These are phyloP conservation scores for Morinoia aosen DNA, from an alignment of 2,888 invertebrate genomes.

Conservation along the genomic window DNA sequence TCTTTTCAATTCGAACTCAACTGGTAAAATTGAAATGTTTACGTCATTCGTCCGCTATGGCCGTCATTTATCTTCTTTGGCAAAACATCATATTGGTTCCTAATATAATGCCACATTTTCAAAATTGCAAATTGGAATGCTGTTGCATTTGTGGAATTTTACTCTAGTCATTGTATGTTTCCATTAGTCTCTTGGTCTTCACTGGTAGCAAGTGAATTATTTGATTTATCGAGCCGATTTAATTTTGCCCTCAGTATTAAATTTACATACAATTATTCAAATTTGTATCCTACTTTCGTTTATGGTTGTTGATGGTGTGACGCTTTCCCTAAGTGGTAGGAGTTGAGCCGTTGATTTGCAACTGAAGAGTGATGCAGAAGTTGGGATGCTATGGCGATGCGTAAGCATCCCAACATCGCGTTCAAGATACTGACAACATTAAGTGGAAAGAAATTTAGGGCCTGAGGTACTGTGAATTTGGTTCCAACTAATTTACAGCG, in stretches of 20 bases:
- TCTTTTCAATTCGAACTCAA: background rate
- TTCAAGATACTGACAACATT: too few relatives aligned
- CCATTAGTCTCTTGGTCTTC: background rate
- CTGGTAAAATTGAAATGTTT: background rate
- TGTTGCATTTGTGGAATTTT: background rate
- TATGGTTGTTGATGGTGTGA: background rate
- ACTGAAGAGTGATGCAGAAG: too few relatives aligned
- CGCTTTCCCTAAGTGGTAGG: background rate
- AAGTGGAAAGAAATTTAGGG: too few relatives aligned
- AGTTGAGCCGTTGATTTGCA: too few relatives aligned
- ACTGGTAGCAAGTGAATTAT: background rate
- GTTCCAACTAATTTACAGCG: too few relatives aligned
- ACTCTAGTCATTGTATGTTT: background rate
- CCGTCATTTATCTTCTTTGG: background rate
- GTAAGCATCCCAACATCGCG: too few relatives aligned
- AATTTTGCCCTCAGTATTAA: background rate
- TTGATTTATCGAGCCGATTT: background rate
- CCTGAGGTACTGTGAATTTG: too few relatives aligned
- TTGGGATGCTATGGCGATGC: too few relatives aligned
- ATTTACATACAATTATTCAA: background rate
- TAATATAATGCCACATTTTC: background rate
- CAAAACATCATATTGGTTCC: background rate
- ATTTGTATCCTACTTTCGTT: background rate
- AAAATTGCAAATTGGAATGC: background rate
- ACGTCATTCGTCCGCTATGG: background rate